Evolutionary conservation across 2,113 vertebrate species (phyloP).

Genomic region (Rattus rattus): DNA sequence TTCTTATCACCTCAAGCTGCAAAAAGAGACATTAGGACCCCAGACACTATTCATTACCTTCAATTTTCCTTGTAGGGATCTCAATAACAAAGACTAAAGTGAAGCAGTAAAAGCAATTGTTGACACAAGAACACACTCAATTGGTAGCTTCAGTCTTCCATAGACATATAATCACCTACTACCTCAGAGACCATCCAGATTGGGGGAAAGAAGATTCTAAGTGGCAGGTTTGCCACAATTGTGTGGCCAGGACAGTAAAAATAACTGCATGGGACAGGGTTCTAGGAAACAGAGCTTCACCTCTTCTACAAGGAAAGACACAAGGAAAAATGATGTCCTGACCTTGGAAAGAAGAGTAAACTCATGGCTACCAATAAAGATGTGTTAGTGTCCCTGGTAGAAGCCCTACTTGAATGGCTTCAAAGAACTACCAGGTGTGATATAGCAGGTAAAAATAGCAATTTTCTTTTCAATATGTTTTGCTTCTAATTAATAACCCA

Average conservation of each 20-base stretch:
- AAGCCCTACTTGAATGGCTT: not conserved
- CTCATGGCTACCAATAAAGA: not conserved
- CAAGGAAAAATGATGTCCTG: not conserved
- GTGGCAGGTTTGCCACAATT: not conserved
- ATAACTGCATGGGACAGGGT: not conserved
- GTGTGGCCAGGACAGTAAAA: not conserved
- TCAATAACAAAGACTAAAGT: not conserved
- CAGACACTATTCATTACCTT: not conserved
- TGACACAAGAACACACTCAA: not conserved
- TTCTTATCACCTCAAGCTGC: not conserved
- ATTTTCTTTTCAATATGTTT: not conserved
- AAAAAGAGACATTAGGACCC: not conserved
- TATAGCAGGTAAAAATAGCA: not conserved
- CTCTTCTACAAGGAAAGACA: not conserved
- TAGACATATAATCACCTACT: not conserved
- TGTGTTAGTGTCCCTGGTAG: not conserved
- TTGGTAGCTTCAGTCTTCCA: not conserved
- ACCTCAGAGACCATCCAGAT: not conserved
- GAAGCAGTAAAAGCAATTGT: not conserved
- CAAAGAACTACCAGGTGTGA: not conserved
- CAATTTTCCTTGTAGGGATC: not conserved
- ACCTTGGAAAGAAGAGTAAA: not conserved
- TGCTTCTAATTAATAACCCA: not conserved
- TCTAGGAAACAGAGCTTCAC: not conserved
- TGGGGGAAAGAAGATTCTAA: not conserved